phyloP scores from a whole-genome alignment of 2,797 vertebrate species.

The Chaetodon trifasciatus region DNA sequence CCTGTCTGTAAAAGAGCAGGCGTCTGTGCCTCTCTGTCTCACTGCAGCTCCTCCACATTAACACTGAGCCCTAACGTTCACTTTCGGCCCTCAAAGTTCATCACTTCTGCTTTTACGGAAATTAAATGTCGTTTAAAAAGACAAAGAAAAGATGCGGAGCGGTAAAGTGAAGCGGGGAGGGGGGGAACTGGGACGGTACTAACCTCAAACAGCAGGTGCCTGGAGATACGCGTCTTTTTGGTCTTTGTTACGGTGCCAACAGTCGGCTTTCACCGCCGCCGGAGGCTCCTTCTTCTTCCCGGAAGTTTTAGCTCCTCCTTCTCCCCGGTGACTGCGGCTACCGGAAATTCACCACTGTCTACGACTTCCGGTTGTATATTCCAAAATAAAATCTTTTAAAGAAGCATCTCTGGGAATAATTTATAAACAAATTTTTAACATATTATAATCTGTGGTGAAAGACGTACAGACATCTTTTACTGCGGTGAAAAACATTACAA shows the following conservation, averaged over 20 bases:
- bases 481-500: no score
- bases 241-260: conserved; percentile 17
- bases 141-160: background rate
- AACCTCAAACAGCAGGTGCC: conserved; percentile 48
- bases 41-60: background rate
- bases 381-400: conserved; percentile 42
- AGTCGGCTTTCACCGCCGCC: background rate
- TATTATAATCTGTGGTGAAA: no score
- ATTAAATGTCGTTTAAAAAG: background rate
- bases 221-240: background rate
- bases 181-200: background rate
- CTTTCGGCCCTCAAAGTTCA: conserved; percentile 33
- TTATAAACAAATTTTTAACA: no score
- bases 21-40: conserved; percentile 8
- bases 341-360: conserved; percentile 36
- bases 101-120: background rate
- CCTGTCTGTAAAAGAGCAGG: background rate
- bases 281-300: conserved; percentile 14
- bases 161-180: background rate
- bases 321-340: background rate
- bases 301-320: conserved; percentile 48
- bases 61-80: background rate
- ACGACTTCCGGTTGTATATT: conserved; percentile 8
- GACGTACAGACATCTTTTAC: no score
- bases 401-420: background rate